Evolutionary conservation across 35 echinoderm and acorn worm species (phyloP), one percentile per base, ranked within the genome.

Genomic region (Chiridota heheva): DNA sequence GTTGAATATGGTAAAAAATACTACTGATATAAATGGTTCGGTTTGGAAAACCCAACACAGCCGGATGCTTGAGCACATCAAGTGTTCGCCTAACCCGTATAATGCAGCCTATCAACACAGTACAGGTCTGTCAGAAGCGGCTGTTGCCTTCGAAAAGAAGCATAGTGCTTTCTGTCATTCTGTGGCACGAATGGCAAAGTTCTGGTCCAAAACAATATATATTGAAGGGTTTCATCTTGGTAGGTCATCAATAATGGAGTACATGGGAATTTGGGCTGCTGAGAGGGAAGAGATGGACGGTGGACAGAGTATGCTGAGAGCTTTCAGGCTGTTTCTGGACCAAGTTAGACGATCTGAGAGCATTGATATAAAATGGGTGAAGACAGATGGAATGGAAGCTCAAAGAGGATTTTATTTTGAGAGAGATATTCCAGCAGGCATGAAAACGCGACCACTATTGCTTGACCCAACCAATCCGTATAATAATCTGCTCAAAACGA

Each of bases 131-230:
- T 78, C 75, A 0, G 73, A 77, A 51, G 44, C 28, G 25, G 73
- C 73, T 39, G 55, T 78, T 39, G 75, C 4, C 1, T 78, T 78
- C 27, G 75, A 78, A 25, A 60, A 61, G 18, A 60, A 15, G 12
- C 75, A 61, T 57, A 62, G 75, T 24, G 75, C 75, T n/a, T 78
- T 78, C n/a, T 78, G 51, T 4, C 75, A 78, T 26, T 36, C 75
- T 20, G 40, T 78, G 75, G 58, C 75, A 22, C 53, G 75, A 6
- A 20, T 78, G 3, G 75, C 75, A 39, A 78, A 78, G 28, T 61
- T 39, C 20, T 78, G 75, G 75, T 20, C 25, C 7, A 78, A 17
- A 57, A 60, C 51, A 1, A 24, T 78, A 40, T 29, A 20, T 7
- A 24, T 51, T 0, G 18, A 25, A 45, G 34, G 20, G 25, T 51